A percentile compares a stretch with the other conserved stretches of the same genome.
phyloP scores from a whole-genome alignment of 2,113 vertebrate genomes.

The Spea multiplicata region DNA sequence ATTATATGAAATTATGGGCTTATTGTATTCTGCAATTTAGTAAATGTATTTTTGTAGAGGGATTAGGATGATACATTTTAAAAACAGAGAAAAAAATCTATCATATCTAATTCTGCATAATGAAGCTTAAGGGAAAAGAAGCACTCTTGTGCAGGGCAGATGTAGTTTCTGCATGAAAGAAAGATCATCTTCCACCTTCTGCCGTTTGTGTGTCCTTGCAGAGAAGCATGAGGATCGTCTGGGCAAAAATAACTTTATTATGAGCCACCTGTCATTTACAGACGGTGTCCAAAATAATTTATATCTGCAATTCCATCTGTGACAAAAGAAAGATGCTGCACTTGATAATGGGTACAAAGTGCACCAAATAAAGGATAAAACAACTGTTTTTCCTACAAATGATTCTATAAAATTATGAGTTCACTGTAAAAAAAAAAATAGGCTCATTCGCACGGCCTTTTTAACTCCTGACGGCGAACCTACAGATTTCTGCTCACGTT shows the following conservation, averaged over 20 bases:
- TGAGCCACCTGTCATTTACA: conserved; percentile 34
- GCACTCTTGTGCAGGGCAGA: conserved; percentile 5
- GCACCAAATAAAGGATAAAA: neutral
- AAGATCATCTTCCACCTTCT: conserved; percentile 34
- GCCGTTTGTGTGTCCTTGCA: conserved; percentile 24
- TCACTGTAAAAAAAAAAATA: too few species aligned
- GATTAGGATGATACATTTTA: too few species aligned
- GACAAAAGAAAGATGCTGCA: conserved; percentile 3
- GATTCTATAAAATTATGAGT: too few species aligned
- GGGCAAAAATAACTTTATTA: conserved; percentile 41
- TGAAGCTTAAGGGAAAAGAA: neutral
- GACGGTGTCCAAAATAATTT: conserved; percentile 44
- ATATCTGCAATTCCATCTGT: conserved; percentile 41
- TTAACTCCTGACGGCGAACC: too few species aligned
- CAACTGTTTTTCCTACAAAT: too few species aligned
- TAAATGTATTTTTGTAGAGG: too few species aligned
- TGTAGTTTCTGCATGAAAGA: conserved; percentile 42
- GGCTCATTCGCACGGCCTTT: too few species aligned
- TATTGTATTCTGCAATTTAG: too few species aligned
- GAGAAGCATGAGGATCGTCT: conserved; percentile 19
- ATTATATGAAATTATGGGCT: too few species aligned
- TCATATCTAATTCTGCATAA: conserved; percentile 12
- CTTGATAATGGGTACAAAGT: neutral
- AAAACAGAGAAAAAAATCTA: neutral
- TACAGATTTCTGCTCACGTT: too few species aligned